phyloP scores from a whole-genome alignment of 2,888 invertebrate genomes.

The Acanthococcus lagerstroemiae region DNA sequence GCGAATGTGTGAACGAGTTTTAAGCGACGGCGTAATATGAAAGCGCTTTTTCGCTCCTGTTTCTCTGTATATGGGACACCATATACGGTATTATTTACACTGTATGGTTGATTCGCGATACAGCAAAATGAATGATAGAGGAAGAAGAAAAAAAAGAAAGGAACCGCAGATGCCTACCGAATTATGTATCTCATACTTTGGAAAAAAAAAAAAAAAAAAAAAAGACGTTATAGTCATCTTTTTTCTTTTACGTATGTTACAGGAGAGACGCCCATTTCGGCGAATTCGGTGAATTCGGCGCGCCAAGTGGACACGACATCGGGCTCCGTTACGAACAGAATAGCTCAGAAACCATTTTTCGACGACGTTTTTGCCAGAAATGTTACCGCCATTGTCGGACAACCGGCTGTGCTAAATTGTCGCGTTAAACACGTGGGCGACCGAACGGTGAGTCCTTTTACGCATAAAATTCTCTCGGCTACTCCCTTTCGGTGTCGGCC shows the following conservation, averaged over 20 bases:
- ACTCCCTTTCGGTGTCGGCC: background rate
- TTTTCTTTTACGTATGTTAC: background rate
- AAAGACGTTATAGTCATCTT: too few species aligned
- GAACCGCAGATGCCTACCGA: too few species aligned
- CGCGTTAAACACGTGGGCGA: slow-evolving; percentile 78
- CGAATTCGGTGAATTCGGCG: background rate
- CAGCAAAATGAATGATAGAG: too few species aligned
- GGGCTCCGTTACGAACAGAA: background rate
- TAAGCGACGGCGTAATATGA: too few species aligned
- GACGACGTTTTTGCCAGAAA: slow-evolving; percentile 75
- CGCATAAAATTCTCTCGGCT: background rate
- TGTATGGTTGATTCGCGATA: too few species aligned
- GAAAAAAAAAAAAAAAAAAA: background rate
- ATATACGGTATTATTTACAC: too few species aligned
- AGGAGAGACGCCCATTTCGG: slow-evolving; percentile 8
- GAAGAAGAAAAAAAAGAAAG: too few species aligned
- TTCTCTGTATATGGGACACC: too few species aligned
- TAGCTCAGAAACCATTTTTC: slow-evolving; percentile 55
- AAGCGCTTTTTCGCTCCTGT: too few species aligned
- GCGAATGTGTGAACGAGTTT: too few species aligned
- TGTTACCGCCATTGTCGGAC: slow-evolving; percentile 73
- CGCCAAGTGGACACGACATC: background rate
- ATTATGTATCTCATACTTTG: too few species aligned
- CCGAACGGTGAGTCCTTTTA: slow-evolving; percentile 61
- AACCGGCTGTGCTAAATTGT: slow-evolving; percentile 67